These are phyloP conservation scores for Embidobia sp. DNA, from an alignment of 2,888 invertebrate genomes.

Conservation along the genomic window DNA sequence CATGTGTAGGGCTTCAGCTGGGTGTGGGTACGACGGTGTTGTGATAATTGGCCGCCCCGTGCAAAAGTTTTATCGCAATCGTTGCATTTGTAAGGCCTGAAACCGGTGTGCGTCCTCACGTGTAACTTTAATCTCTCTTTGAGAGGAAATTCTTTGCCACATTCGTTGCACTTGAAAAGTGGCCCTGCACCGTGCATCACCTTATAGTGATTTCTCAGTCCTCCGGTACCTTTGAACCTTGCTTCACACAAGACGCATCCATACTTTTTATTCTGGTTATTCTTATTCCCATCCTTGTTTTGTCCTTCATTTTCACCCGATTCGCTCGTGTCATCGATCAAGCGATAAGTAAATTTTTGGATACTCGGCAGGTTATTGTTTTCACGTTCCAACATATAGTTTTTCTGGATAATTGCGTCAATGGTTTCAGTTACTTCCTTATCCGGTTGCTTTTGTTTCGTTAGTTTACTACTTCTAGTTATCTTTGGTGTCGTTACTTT, in stretches of 20 bases:
- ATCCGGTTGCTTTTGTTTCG: slow-evolving; percentile 19
- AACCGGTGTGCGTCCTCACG: slow-evolving; percentile 88
- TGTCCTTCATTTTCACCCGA: slow-evolving; percentile 7
- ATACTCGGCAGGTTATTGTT: slow-evolving; percentile 73
- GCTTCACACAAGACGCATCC: slow-evolving; percentile 76
- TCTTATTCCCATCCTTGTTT: slow-evolving; percentile 8
- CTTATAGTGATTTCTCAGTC: slow-evolving; percentile 78
- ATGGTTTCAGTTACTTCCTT: slow-evolving; percentile 71
- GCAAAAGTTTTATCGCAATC: slow-evolving; percentile 87
- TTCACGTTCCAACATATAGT: slow-evolving; percentile 72
- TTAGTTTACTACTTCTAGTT: slow-evolving; percentile 2
- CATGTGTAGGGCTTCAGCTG: slow-evolving; percentile 88
- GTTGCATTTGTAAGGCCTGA: slow-evolving; percentile 86
- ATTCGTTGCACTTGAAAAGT: slow-evolving; percentile 87
- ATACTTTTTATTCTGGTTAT: slow-evolving; percentile 72
- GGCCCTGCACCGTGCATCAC: slow-evolving; percentile 78
- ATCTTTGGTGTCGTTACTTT: slow-evolving; percentile 9
- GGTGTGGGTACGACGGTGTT: slow-evolving; percentile 89
- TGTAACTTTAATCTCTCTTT: slow-evolving; percentile 90
- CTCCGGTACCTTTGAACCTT: slow-evolving; percentile 79
- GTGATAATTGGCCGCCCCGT: slow-evolving; percentile 88
- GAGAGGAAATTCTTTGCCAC: slow-evolving; percentile 88
- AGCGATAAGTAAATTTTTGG: slow-evolving; percentile 29
- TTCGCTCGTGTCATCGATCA: slow-evolving; percentile 38
- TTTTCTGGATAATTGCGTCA: slow-evolving; percentile 74